A percentile compares a stretch with the other conserved stretches of the same genome.
These are phyloP conservation scores for Sebastes steindachneri DNA, from an alignment of 2,797 vertebrate species.

Conservation along the genomic window DNA sequence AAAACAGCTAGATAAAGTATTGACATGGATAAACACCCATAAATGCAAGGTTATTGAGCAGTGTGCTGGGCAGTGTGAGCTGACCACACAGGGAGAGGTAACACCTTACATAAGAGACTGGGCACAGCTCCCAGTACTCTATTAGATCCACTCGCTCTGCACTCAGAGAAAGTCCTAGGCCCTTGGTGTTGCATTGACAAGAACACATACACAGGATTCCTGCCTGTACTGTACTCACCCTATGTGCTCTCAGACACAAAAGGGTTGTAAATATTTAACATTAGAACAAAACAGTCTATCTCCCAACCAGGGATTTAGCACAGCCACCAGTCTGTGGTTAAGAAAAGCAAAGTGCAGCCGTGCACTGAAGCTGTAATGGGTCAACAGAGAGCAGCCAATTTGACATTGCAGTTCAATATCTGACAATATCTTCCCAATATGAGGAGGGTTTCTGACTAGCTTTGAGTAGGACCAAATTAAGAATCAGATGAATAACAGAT, in stretches of 20 bases:
- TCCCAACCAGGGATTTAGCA: slow-evolving; percentile 6
- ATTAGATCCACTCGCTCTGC: slow-evolving; percentile 24
- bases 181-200: slow-evolving; percentile 10
- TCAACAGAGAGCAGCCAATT: not conserved
- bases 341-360: slow-evolving; percentile 4
- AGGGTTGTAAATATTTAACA: slow-evolving; percentile 64
- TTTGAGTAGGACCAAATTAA: not conserved
- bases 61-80: not conserved
- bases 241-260: slow-evolving; percentile 46
- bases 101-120: slow-evolving; percentile 46
- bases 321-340: slow-evolving; percentile 1
- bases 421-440: not conserved
- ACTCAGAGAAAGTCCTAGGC: slow-evolving; percentile 5
- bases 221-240: slow-evolving; percentile 25
- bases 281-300: slow-evolving; percentile 44
- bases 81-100: slow-evolving; percentile 39
- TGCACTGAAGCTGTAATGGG: not conserved
- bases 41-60: slow-evolving; percentile 37
- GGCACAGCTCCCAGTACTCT: slow-evolving; percentile 33
- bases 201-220: slow-evolving; percentile 29
- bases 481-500: not conserved
- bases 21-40: slow-evolving; percentile 35
- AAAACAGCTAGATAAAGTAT: not conserved
- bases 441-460: not conserved
- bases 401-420: not conserved